Percentiles rank a stretch among this genome's conserved stretches.
Evolutionary conservation across 2,888 invertebrate species (phyloP).

Genomic region (Steromphala cineraria): DNA sequence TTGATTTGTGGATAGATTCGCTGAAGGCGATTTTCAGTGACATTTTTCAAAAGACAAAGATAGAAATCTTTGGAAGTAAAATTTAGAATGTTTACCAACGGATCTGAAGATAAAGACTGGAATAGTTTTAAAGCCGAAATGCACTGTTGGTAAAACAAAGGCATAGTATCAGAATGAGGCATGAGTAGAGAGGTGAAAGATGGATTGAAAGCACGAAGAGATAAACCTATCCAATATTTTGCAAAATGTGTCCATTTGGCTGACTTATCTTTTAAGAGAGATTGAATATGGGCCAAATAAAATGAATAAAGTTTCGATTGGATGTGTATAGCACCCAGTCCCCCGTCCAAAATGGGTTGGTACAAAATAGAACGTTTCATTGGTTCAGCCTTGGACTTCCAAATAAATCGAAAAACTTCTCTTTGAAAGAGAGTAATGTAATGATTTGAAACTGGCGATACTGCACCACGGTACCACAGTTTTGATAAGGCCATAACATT

Average conservation of each 20-base stretch:
- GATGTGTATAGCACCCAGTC: slow-evolving; percentile 28
- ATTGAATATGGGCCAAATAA: slow-evolving; percentile 26
- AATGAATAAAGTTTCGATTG: slow-evolving; percentile 23
- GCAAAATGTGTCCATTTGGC: slow-evolving; percentile 31
- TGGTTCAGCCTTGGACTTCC: slow-evolving; percentile 24
- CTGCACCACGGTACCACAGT: slow-evolving; percentile 26
- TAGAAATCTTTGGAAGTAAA: background rate
- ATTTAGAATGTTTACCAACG: background rate
- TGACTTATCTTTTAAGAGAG: slow-evolving; percentile 13
- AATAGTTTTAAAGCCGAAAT: background rate
- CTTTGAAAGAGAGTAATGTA: slow-evolving; percentile 27
- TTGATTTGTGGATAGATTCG: background rate
- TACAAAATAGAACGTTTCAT: slow-evolving; percentile 21
- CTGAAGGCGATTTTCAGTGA: background rate
- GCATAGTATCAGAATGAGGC: slow-evolving; percentile 30
- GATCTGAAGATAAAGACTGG: background rate
- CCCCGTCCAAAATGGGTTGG: slow-evolving; percentile 24
- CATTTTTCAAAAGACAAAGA: background rate
- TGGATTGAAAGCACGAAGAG: slow-evolving; percentile 16
- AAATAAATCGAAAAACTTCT: slow-evolving; percentile 26
- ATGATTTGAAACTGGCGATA: slow-evolving; percentile 14
- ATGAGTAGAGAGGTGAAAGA: slow-evolving; percentile 20
- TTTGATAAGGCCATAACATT: slow-evolving; percentile 31
- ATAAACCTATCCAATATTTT: slow-evolving; percentile 28
- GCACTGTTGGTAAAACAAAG: slow-evolving; percentile 27